A percentile compares a stretch with the other conserved stretches of the same genome.
Evolutionary conservation across 2,113 vertebrate genomes (phyloP).

Genomic region (Mesoclemmys tuberculata): DNA sequence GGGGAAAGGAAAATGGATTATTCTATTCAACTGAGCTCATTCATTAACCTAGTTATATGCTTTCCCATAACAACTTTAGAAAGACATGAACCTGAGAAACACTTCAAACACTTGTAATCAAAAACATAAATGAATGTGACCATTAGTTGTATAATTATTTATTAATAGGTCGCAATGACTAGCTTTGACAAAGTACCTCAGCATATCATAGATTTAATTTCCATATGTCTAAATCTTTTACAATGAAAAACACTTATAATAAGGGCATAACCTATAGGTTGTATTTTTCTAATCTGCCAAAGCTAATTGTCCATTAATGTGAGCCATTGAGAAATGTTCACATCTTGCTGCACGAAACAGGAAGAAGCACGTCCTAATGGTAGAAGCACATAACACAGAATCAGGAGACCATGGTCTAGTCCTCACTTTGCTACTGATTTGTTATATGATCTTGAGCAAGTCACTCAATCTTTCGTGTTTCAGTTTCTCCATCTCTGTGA

Average conservation of each 20-base stretch:
- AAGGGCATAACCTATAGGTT: background rate
- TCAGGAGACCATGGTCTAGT: background rate
- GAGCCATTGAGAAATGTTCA: background rate
- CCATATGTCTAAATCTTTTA: background rate
- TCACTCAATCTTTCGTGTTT: background rate
- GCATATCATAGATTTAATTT: background rate
- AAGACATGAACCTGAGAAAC: background rate
- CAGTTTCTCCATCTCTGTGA: background rate
- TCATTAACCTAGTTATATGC: background rate
- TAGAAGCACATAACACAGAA: background rate
- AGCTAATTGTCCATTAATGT: background rate
- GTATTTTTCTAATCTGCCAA: background rate
- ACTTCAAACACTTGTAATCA: background rate
- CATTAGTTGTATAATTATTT: background rate
- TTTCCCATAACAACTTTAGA: background rate
- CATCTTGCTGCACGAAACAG: background rate
- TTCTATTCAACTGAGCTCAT: background rate
- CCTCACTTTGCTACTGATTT: background rate
- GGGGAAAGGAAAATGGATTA: background rate
- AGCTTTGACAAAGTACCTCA: background rate
- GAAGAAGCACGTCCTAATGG: background rate
- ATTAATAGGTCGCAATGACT: background rate
- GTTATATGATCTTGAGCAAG: background rate
- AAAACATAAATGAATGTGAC: background rate
- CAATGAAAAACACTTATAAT: background rate